Base-by-base conservation (phyloP, 2,797 vertebrate species). In the Alca torda region DNA sequence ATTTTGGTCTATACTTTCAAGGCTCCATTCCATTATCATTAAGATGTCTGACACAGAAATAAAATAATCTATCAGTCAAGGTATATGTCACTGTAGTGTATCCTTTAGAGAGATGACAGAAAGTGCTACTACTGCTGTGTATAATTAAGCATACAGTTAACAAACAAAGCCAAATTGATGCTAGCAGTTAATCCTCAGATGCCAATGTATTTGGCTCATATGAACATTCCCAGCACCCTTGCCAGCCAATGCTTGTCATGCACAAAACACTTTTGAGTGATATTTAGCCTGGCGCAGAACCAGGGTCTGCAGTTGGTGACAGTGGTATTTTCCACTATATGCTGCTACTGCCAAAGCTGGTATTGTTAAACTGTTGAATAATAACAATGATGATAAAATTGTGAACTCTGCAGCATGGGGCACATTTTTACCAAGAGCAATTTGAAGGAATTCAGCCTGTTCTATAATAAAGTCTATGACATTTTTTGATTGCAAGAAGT, bases 161-260 rank as follows among this genome's bases (percentile, higher is more conserved):
- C 31, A 77, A 73, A 41, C 6, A n/a, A 80, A 70, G 25, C 30
- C 31, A 54, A 75, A 86, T n/a, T 30, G 10, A n/a, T 76, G 30
- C 8, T 41, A 53, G 28, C 6, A 48, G 59, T 59, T 59, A 89
- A 56, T 46, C 20, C 54, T 76, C 16, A 76, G 57, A 75, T 4
- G 3, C 11, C 23, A 39, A 25, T 10, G 12, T 23, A 53, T 85
- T 67, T 70, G 51, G 31, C n/a, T 74, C n/a, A 37, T 50, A n/a
- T 15, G 8, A 69, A 6, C 25, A 31, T 63, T 68, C 13, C 31
- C 50, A 84, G 4, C 1, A 4, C 7, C 14, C 5, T 61, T 43
- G 5, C 10, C 0, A 1, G 28, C 8, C n/a, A 35, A 4, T 59
- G 28, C 16, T 37, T 77, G 31, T 45, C 3, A 7, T 77, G 28